Evolutionary conservation across 2,797 vertebrate species (phyloP).

Genomic region (Hirundo rustica): DNA sequence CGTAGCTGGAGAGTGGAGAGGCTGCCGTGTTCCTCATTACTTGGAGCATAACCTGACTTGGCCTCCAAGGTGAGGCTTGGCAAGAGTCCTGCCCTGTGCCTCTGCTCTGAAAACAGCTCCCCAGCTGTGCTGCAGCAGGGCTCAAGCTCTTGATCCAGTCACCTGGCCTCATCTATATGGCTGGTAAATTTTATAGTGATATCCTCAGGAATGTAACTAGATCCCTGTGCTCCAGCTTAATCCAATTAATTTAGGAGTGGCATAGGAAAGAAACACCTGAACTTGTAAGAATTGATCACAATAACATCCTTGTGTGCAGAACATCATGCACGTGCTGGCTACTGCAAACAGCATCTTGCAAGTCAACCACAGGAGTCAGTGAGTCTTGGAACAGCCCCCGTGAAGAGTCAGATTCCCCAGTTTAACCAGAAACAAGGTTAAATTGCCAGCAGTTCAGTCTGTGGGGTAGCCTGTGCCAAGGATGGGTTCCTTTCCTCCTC

Average conservation of each 20-base stretch:
- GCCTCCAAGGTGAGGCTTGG: neutral
- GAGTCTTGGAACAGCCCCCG: neutral
- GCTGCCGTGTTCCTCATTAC: neutral
- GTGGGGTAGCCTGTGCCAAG: neutral
- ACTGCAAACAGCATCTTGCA: neutral
- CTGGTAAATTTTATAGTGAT: neutral
- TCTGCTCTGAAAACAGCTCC: neutral
- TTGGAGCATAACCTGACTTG: neutral
- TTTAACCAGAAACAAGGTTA: neutral
- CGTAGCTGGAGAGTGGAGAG: neutral
- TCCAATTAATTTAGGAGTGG: neutral
- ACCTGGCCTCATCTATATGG: neutral
- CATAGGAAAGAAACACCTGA: neutral
- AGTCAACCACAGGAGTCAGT: neutral
- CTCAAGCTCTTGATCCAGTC: neutral
- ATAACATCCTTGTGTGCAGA: neutral
- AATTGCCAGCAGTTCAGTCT: neutral
- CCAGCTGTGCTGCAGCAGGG: neutral
- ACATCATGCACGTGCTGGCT: rapidly evolving
- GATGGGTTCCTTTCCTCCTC: neutral
- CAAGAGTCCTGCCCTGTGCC: neutral
- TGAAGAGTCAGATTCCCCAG: neutral
- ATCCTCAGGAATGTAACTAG: neutral
- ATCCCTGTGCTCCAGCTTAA: neutral
- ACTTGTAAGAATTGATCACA: neutral